phyloP scores from a whole-genome alignment of 2,113 vertebrate genomes.

The Motacilla alba region DNA sequence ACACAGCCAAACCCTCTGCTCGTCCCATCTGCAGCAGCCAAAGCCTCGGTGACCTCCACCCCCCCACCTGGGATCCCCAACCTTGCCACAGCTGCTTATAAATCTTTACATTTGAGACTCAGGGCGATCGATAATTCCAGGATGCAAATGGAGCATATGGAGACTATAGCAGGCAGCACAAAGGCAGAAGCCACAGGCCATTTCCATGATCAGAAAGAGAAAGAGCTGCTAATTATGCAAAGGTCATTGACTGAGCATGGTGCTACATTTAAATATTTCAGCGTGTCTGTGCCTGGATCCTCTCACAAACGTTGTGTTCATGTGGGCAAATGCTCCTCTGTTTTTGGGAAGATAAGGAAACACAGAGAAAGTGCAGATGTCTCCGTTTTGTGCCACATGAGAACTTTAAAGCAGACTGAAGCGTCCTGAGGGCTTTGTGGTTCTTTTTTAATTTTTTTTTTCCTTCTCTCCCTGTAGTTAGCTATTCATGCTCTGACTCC shows the following conservation, averaged over 20 bases:
- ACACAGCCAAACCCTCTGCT: not conserved
- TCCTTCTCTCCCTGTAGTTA: not conserved
- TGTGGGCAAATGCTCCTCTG: not conserved
- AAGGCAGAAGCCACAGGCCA: not conserved
- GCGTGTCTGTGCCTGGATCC: not conserved
- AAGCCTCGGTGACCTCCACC: not conserved
- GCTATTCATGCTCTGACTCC: not conserved
- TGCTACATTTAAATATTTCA: constrained; percentile 17
- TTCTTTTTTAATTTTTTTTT: not conserved
- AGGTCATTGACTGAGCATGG: not conserved
- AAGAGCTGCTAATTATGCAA: constrained; percentile 39
- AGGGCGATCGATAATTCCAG: not conserved
- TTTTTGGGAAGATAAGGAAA: not conserved
- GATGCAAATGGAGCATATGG: constrained; percentile 29
- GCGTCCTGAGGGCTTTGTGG: not conserved
- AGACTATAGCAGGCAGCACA: not conserved
- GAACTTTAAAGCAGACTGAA: not conserved
- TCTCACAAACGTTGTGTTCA: not conserved
- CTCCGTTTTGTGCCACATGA: not conserved
- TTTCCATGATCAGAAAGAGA: constrained; percentile 3
- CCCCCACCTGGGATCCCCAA: constrained; percentile 38
- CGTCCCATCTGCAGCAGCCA: constrained; percentile 45
- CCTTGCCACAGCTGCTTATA: not conserved
- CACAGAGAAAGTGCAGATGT: not conserved
- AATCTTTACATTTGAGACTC: not conserved